A percentile compares a stretch with the other conserved stretches of the same genome.
Conservation (phyloP, 1,140 invertebrate species). For the Schlechtendalia chinensis region DNA sequence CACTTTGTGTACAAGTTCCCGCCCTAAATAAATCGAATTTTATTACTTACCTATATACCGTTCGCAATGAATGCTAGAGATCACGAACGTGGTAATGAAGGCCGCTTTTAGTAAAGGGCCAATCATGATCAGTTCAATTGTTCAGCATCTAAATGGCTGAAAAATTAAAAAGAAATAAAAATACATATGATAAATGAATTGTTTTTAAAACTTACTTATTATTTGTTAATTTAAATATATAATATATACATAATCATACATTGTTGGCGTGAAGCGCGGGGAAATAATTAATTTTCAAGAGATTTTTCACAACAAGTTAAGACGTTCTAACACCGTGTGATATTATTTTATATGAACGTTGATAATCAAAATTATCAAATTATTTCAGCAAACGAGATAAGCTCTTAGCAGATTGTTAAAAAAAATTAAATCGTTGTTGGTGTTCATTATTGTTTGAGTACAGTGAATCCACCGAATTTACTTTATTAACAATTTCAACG, state of each 20-base stretch:
- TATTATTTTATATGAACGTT: slow-evolving; percentile 3
- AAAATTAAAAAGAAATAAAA: background rate
- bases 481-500: background rate
- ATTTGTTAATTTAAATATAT: too few relatives aligned
- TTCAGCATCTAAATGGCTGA: slow-evolving; percentile 42
- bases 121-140: slow-evolving; percentile 38
- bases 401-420: background rate
- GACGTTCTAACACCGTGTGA: background rate
- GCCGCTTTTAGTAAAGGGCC: slow-evolving; percentile 36
- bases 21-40: background rate
- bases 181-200: background rate
- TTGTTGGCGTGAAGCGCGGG: too few relatives aligned
- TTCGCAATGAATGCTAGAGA: background rate
- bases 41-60: slow-evolving; percentile 18
- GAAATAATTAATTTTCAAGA: too few relatives aligned
- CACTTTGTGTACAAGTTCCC: background rate
- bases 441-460: background rate
- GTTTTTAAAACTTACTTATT: background rate
- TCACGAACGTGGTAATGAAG: slow-evolving; percentile 5
- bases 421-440: background rate
- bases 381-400: background rate
- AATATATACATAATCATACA: too few relatives aligned
- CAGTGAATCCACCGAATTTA: background rate
- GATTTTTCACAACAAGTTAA: background rate
- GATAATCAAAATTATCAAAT: background rate